Base-by-base conservation (phyloP, 1,140 invertebrate species). In the Macrobrachium nipponense region DNA sequence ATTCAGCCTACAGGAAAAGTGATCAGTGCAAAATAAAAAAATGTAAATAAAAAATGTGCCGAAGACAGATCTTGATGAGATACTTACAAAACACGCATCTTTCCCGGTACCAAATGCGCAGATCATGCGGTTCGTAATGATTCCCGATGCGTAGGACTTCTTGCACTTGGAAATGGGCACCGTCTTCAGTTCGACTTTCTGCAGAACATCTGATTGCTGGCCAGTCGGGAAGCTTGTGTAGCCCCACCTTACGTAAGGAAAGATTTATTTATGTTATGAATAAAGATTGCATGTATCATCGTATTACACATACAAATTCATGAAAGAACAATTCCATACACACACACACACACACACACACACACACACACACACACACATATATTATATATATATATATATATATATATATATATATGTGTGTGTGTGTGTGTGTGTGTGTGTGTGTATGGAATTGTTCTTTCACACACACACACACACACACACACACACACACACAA, bases 31-130 rank as follows among this genome's bases (percentile, higher is more conserved):
- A n/a, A n/a, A n/a, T n/a, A n/a, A n/a, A n/a, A n/a, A n/a, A n/a
- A n/a, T n/a, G n/a, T 0, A 10, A 51, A 6, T 51, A 51, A 12
- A 51, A 51, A 51, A 51, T 10, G 12, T 10, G 12, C 0, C 18
- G 18, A n/a, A 44, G 0, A 64, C 0, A 44, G 76, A 1, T n/a
- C n/a, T 8, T n/a, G 8, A 20, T 6, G 5, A 58, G 7, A 44
- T 18, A 86, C 84, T 86, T 70, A 86, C 84, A 17, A 86, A 86
- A 43, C 84, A 86, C 2, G 84, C 51, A 70, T 86, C 84, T 70
- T 86, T 86, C 44, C 68, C 70, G 43, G 36, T 18, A 6, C 61
- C 77, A 7, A 78, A 76, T 5, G 84, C 84, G 17, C 84, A 86
- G 58, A 86, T 86, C 84, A 86, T 86, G 60, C 80, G 80, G 10